Percentiles rank a stretch among this genome's conserved stretches.
Conservation (phyloP, 2,113 vertebrate species). For the Leuciscus idus region DNA sequence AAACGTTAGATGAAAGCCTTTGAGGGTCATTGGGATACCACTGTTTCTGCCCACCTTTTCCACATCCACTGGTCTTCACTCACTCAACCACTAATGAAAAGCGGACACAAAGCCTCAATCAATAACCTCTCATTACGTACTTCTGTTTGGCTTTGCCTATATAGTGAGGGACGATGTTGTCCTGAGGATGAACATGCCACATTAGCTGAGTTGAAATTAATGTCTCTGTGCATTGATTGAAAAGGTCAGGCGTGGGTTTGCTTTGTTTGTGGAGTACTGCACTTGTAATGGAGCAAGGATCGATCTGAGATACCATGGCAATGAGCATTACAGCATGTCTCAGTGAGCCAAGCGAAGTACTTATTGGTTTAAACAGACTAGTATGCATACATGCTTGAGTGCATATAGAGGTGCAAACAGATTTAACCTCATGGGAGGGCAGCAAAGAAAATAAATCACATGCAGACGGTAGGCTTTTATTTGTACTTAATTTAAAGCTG, state of each 20-base stretch:
- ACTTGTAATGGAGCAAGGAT: conserved; percentile 66
- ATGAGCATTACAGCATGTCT: conserved; percentile 33
- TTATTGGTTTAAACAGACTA: conserved; percentile 25
- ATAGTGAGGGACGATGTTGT: conserved; percentile 62
- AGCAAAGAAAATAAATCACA: not conserved
- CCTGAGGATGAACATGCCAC: conserved; percentile 62
- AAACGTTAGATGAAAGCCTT: conserved; percentile 47
- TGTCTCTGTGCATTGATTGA: conserved; percentile 62
- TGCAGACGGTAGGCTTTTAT: not conserved
- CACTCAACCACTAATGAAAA: conserved; percentile 72
- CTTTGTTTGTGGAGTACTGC: conserved; percentile 54
- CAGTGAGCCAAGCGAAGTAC: conserved; percentile 8
- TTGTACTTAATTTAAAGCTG: not conserved
- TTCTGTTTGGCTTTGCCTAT: conserved; percentile 64
- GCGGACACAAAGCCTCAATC: conserved; percentile 72
- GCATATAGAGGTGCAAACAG: conserved; percentile 6
- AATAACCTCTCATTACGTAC: conserved; percentile 73
- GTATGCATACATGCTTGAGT: conserved; percentile 16
- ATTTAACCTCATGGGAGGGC: not conserved
- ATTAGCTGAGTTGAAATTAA: conserved; percentile 59
- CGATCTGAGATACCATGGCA: conserved; percentile 51
- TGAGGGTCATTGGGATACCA: conserved; percentile 32
- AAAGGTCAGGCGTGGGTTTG: conserved; percentile 55
- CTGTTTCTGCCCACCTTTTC: conserved; percentile 62
- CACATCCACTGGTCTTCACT: conserved; percentile 61